A percentile compares a stretch with the other conserved stretches of the same genome.
Conservation (phyloP, 1,140 invertebrate species). For the Mamestra configurata region DNA sequence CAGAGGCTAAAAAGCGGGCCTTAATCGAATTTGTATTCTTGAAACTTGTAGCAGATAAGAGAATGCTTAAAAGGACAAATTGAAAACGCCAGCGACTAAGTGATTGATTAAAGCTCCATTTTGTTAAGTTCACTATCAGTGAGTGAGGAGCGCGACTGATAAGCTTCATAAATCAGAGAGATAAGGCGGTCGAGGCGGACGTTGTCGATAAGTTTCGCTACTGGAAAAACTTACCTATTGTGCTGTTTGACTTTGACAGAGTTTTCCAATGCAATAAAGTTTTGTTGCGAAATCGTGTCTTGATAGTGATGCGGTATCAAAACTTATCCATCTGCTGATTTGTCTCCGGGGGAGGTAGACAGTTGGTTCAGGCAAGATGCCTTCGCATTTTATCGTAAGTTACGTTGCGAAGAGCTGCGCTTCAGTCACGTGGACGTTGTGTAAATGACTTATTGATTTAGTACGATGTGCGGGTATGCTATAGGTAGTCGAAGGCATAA, state of each 20-base stretch:
- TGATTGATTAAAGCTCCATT: conserved; percentile 69
- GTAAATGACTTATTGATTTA: no score
- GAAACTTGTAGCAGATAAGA: conserved; percentile 47
- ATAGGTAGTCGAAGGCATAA: no score
- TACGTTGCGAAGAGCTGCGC: no score
- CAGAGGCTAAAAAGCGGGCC: conserved; percentile 19
- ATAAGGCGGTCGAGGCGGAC: conserved; percentile 54
- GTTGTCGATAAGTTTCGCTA: conserved; percentile 28
- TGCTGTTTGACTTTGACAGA: not conserved
- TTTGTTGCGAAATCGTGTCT: no score
- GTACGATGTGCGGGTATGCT: no score
- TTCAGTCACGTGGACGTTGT: no score
- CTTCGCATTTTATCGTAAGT: no score
- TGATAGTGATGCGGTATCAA: no score
- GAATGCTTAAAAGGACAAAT: conserved; percentile 62
- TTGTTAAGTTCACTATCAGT: conserved; percentile 62
- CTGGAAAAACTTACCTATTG: conserved; percentile 28
- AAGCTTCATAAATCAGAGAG: conserved; percentile 68
- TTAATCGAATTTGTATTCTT: conserved; percentile 51
- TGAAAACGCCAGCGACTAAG: conserved; percentile 61
- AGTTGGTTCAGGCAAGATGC: no score
- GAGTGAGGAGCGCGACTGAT: conserved; percentile 57
- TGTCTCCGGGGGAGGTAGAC: no score
- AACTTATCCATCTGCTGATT: no score
- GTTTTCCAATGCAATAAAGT: no score